phyloP scores from a whole-genome alignment of 2,113 vertebrate genomes.

The Cephalopholis sonnerati region DNA sequence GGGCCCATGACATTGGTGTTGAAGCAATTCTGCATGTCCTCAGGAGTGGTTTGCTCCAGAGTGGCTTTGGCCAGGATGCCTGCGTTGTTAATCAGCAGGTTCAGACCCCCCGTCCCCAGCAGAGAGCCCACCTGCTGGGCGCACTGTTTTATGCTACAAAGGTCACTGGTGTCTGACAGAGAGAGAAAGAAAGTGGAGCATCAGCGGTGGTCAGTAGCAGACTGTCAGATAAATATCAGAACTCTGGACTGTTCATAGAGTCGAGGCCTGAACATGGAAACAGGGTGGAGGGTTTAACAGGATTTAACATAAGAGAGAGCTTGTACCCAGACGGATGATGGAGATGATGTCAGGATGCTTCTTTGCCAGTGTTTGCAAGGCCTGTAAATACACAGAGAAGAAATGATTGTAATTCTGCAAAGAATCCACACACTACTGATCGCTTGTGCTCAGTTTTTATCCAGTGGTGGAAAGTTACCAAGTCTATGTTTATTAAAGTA shows the following conservation, averaged over 20 bases:
- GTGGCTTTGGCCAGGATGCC: constrained; percentile 54
- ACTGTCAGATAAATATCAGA: constrained; percentile 47
- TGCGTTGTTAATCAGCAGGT: constrained; percentile 86
- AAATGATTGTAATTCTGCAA: background rate
- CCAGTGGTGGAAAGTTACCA: background rate
- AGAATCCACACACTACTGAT: background rate
- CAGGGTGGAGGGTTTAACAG: too few species aligned
- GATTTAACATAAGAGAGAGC: too few species aligned
- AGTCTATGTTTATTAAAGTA: background rate
- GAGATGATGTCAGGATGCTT: constrained; percentile 59
- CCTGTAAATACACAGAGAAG: constrained; percentile 45
- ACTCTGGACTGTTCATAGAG: background rate
- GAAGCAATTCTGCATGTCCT: constrained; percentile 79
- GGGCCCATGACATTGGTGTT: constrained; percentile 78
- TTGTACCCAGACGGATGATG: constrained; percentile 60
- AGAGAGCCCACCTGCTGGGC: constrained; percentile 75
- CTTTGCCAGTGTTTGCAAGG: constrained; percentile 57
- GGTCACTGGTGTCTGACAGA: constrained; percentile 69
- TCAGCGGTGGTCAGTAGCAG: constrained; percentile 15
- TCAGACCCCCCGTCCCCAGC: constrained; percentile 78
- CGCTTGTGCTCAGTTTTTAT: background rate
- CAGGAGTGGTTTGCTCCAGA: constrained; percentile 67
- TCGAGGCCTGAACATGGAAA: background rate
- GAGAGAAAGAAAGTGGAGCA: constrained; percentile 26
- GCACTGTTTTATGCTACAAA: constrained; percentile 80